phyloP scores from a whole-genome alignment of 2,888 invertebrate species.

The Ophonus ardosiacus region DNA sequence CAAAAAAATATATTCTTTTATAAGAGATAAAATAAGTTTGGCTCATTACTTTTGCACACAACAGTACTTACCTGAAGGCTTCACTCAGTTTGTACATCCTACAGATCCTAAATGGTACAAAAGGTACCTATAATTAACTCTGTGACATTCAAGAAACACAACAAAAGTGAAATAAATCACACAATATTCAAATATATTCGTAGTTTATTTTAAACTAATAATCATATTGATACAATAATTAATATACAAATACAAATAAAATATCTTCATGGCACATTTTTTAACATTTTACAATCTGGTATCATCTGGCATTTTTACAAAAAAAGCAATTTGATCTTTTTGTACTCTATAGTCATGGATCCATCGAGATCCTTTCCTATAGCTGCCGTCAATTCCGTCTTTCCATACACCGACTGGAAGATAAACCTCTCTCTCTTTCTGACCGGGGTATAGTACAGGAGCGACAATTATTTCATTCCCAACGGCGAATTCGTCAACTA shows the following conservation, averaged over 20 bases:
- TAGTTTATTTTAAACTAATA: slow-evolving; percentile 2
- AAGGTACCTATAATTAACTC: too few species aligned
- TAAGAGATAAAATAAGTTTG: too few species aligned
- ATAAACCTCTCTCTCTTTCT: slow-evolving; percentile 88
- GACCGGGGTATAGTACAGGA: slow-evolving; percentile 86
- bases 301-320: slow-evolving; percentile 90
- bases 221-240: slow-evolving; percentile 1
- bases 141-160: neutral
- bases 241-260: neutral
- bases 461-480: slow-evolving; percentile 95
- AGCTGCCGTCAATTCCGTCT: slow-evolving; percentile 91
- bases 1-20: too few species aligned
- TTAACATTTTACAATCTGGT: slow-evolving; percentile 81
- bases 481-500: slow-evolving; percentile 91
- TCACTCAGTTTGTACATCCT: too few species aligned
- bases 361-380: slow-evolving; percentile 93
- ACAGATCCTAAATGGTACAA: too few species aligned
- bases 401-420: slow-evolving; percentile 95
- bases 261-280: slow-evolving; percentile 9
- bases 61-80: too few species aligned
- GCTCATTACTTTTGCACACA: too few species aligned
- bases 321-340: slow-evolving; percentile 88
- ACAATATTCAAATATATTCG: neutral
- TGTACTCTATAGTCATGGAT: slow-evolving; percentile 92
- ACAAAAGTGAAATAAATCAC: neutral